phyloP scores from a whole-genome alignment of 2,888 invertebrate species.

The Protodeltote pygarga region DNA sequence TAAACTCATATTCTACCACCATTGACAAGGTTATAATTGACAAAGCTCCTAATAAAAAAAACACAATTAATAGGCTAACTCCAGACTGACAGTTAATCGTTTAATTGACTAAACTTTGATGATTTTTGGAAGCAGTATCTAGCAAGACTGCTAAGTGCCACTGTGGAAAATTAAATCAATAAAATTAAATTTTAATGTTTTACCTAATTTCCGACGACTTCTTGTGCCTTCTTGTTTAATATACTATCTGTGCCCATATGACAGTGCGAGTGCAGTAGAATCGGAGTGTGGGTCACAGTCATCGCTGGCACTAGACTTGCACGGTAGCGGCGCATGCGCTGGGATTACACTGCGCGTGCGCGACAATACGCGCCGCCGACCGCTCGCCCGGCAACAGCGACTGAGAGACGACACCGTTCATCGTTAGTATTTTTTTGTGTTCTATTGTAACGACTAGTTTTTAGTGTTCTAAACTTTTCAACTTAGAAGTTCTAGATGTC shows the following conservation, averaged over 20 bases:
- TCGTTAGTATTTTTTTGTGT: conserved; percentile 58
- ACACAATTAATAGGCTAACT: too few species aligned
- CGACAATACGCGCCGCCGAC: conserved; percentile 91
- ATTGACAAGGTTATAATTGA: too few species aligned
- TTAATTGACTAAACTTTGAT: too few species aligned
- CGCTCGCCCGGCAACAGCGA: conserved; percentile 91
- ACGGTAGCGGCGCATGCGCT: conserved; percentile 84
- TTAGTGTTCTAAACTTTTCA: too few species aligned
- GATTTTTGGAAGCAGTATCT: too few species aligned
- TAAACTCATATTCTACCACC: too few species aligned
- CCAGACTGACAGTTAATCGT: too few species aligned
- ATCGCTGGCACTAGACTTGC: conserved; percentile 92
- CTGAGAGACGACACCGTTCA: conserved; percentile 90
- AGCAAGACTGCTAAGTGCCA: too few species aligned
- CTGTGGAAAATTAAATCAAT: too few species aligned
- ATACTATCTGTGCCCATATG: not conserved
- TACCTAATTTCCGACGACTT: not conserved
- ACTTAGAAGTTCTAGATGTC: too few species aligned
- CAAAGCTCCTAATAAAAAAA: too few species aligned
- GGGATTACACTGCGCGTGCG: conserved; percentile 87
- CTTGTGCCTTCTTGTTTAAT: not conserved
- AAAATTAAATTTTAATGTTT: too few species aligned
- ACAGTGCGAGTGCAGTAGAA: conserved; percentile 78
- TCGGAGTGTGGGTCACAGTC: conserved; percentile 88
- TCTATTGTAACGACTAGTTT: not conserved